Evolutionary conservation across 2,888 invertebrate genomes (phyloP).

Genomic region (Tachina fera): DNA sequence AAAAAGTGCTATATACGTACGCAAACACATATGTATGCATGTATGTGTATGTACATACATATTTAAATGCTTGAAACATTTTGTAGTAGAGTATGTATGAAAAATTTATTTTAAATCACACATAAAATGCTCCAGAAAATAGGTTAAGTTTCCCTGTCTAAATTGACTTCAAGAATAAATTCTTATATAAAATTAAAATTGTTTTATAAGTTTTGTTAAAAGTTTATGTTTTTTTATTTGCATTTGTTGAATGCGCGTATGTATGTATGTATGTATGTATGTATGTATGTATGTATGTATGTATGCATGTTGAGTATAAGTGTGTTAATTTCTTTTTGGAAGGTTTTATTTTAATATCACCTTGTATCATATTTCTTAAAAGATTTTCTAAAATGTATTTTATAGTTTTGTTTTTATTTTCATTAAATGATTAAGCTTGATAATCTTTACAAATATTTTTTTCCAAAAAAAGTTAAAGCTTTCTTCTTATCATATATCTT

Average conservation of each 20-base stretch:
- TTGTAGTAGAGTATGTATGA: conserved; percentile 13
- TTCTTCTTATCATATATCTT: conserved; percentile 53
- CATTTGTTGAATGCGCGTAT: conserved; percentile 29
- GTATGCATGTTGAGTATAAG: conserved; percentile 35
- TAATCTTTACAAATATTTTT: conserved; percentile 59
- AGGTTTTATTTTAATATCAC: conserved; percentile 70
- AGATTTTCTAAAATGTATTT: conserved; percentile 57
- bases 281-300: conserved; percentile 31
- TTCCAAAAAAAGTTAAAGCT: conserved; percentile 67
- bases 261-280: conserved; percentile 25
- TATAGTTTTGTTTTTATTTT: conserved; percentile 50
- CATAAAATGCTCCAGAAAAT: conserved; percentile 18
- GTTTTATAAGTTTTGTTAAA: conserved; percentile 36
- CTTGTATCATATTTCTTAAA: conserved; percentile 61
- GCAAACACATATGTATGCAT: background rate
- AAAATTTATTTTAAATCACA: conserved; percentile 14
- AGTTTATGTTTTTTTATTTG: conserved; percentile 21
- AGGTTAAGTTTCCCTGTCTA: conserved; percentile 16
- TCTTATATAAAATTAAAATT: conserved; percentile 37
- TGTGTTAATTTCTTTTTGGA: conserved; percentile 58
- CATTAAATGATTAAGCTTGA: conserved; percentile 60
- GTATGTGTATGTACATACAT: too few relatives aligned
- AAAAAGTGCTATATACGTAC: conserved; percentile 22
- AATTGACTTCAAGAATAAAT: conserved; percentile 51
- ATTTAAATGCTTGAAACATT: conserved; percentile 7